Evolutionary conservation across 1,140 invertebrate species (phyloP), one percentile per base, ranked within the genome.

Genomic region (Anastrepha ludens): DNA sequence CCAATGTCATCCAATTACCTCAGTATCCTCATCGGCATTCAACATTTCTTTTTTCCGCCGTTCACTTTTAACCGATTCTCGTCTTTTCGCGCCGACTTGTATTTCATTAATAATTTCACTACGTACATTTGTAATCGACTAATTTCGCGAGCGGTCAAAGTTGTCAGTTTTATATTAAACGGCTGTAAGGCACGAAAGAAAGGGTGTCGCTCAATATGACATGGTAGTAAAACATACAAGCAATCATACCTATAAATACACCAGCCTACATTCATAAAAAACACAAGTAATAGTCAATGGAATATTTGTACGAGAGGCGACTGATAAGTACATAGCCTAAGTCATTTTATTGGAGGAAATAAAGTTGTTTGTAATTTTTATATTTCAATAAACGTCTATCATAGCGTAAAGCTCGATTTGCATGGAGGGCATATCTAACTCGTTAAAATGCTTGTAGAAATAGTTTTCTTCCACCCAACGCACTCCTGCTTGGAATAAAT

Each of bases 131-230:
- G 47, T 58, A 20, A 13, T 50, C 44, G n/a, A 81, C 74, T 81
- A 81, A 81, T 55, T 81, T 58, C 47, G 50, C 74, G 47, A 29
- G 74, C 74, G 20, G 15, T 81, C 74, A 58, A 81, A 81, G 74
- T 81, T 50, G 47, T 81, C 47, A 81, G 47, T 81, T 81, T 81
- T 55, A 81, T 81, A 55, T 81, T 50, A 55, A 78, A 78, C 74
- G 5, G 47, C 41, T 78, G 47, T 78, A 11, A n/a, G 17, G 74
- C 74, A 78, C n/a, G 74, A 81, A 81, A 20, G 17, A 55, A 17
- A 81, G 74, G 47, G 74, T 81, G 74, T 17, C 6, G 44, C n/a
- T n/a, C n/a, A 81, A 55, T 81, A 55, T 5, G 74, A 11, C 47
- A 55, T 58, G 47, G 44, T 81, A 55, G 9, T 47, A 55, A 55